These are phyloP conservation scores for Nanorana parkeri DNA, from an alignment of 2,113 vertebrate genomes.

Conservation along the genomic window DNA sequence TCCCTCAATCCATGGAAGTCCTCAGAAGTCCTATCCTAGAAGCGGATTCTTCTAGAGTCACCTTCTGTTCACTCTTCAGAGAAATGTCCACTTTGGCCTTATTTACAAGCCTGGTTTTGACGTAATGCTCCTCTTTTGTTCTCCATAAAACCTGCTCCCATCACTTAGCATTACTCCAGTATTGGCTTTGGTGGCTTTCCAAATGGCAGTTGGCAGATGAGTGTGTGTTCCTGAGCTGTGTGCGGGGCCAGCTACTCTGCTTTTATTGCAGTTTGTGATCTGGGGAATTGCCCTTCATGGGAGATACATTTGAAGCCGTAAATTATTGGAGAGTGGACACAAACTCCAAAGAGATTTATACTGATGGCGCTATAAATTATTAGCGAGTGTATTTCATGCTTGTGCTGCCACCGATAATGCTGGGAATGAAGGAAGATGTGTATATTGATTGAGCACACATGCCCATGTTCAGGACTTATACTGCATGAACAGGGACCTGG, in stretches of 20 bases:
- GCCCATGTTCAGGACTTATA: constrained; percentile 16
- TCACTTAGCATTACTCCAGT: constrained; percentile 37
- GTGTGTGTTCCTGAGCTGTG: constrained; percentile 2
- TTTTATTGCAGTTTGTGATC: constrained; percentile 57
- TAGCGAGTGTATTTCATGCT: constrained; percentile 13
- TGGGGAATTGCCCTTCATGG: constrained; percentile 50
- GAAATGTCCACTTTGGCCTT: not conserved
- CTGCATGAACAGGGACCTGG: constrained; percentile 6
- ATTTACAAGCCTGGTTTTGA: not conserved
- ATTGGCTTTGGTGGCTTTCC: constrained; percentile 25
- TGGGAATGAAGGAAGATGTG: constrained; percentile 38
- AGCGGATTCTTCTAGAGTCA: not conserved
- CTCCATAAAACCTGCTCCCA: constrained; percentile 7
- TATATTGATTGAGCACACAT: constrained; percentile 31
- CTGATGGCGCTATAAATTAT: constrained; percentile 54
- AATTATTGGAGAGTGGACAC: constrained; percentile 48
- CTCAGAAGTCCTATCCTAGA: too few species aligned
- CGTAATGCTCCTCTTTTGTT: not conserved
- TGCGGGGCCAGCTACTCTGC: constrained; percentile 21
- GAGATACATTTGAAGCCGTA: constrained; percentile 45
- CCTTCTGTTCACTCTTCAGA: not conserved
- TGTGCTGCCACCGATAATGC: constrained; percentile 32
- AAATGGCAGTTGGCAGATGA: constrained; percentile 31
- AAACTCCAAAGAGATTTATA: constrained; percentile 50
- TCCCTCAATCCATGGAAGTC: not conserved